Base-by-base conservation (phyloP, 2,888 invertebrate genomes). In the Campopleginae sp. region DNA sequence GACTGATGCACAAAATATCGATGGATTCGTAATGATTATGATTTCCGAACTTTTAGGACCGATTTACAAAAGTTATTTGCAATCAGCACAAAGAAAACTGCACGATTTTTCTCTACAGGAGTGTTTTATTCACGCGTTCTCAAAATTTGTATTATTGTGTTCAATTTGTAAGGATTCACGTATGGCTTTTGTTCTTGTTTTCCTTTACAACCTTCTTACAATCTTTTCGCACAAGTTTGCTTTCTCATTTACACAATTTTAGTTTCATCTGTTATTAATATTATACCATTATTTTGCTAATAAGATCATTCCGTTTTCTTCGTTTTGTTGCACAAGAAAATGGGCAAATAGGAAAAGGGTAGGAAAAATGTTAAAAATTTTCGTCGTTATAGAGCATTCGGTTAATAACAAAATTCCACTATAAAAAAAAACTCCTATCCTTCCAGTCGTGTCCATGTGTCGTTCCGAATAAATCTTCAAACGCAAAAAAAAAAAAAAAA, bases 141-240 rank as follows among this genome's bases (percentile, higher is more conserved):
- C 68, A 46, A 44, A 19, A 27, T 17, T n/a, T 68, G 17, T 14
- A 48, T 48, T 48, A 10, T 72, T 14, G 19, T 27, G 38, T 54
- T 54, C 3, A 38, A 63, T 12, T 63, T 66, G 31, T 19, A 19
- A 19, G 31, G 54, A 58, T 61, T 66, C 58, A n/a, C 23, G 31
- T 17, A 33, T 65, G 71, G 66, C 71, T 63, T 48, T 80, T 70
- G 48, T 54, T 58, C 27, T 63, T 17, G 31, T 71, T 71, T 46
- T 78, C 46, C 42, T 44, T 46, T 38, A 38, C 23, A 63, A 48
- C 17, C 72, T 75, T 7, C 63, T 38, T 12, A 74, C 46, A 70
- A 66, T 58, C 48, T 77, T 74, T 81, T 74, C n/a, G 58, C 72
- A 80, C 84, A 84, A 65, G 66, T 78, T 84, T 80, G 84, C 80